Percentiles rank a stretch among this genome's conserved stretches.
These are phyloP conservation scores for Perizoma affinitatum DNA, from an alignment of 2,888 invertebrate genomes.

Conservation along the genomic window DNA sequence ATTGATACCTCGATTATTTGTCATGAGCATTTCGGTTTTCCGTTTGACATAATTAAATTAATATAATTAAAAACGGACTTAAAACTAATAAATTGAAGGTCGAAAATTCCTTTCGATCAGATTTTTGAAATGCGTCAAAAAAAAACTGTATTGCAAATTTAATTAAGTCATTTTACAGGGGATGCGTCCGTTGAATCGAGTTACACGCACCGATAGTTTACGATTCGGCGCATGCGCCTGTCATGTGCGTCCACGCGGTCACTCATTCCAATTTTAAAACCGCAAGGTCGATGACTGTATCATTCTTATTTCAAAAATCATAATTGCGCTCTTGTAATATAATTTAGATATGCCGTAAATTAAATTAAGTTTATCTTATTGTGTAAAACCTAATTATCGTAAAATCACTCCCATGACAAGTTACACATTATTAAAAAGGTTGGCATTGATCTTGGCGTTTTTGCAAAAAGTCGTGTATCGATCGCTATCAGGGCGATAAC, in stretches of 20 bases:
- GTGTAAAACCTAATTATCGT: constrained; percentile 30
- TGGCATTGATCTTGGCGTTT: constrained; percentile 26
- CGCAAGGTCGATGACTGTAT: constrained; percentile 26
- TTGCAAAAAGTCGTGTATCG: constrained; percentile 32
- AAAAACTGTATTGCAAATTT: constrained; percentile 33
- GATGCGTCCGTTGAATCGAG: constrained; percentile 72
- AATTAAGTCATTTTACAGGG: constrained; percentile 46
- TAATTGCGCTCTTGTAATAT: constrained; percentile 17
- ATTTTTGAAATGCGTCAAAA: constrained; percentile 20
- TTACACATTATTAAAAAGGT: constrained; percentile 21
- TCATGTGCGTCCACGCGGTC: constrained; percentile 35
- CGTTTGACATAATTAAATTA: constrained; percentile 42
- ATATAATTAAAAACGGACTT: constrained; percentile 26
- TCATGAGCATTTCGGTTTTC: constrained; percentile 53
- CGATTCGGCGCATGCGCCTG: constrained; percentile 44
- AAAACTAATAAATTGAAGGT: constrained; percentile 12
- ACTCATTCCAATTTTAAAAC: constrained; percentile 26
- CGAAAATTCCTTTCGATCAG: constrained; percentile 6
- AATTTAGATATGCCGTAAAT: constrained; percentile 24
- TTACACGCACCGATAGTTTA: constrained; percentile 66
- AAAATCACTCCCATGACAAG: constrained; percentile 39
- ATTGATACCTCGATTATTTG: constrained; percentile 30
- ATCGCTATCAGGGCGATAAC: constrained; percentile 35
- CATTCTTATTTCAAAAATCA: constrained; percentile 15
- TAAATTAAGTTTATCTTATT: constrained; percentile 26